A percentile compares a stretch with the other conserved stretches of the same genome.
phyloP scores from a whole-genome alignment of 2,113 vertebrate genomes.

The Miniopterus natalensis region DNA sequence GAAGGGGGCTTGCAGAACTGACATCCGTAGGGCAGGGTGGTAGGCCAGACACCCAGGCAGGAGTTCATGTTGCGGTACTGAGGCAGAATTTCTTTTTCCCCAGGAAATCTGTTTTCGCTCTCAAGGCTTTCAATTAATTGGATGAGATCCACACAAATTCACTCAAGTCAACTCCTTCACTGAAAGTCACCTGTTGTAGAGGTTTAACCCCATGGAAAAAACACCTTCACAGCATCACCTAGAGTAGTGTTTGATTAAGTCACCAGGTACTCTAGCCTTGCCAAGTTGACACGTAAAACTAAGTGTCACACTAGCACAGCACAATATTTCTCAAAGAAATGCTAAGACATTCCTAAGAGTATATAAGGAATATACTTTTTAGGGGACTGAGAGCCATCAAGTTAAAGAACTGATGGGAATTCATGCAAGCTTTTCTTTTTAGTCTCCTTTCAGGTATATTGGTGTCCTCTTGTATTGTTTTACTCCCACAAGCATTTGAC shows the following conservation, averaged over 20 bases:
- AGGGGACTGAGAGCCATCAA: not conserved
- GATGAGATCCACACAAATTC: not conserved
- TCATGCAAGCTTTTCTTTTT: not conserved
- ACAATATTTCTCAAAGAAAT: not conserved
- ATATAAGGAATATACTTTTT: not conserved
- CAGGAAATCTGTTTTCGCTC: not conserved
- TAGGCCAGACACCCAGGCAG: not conserved
- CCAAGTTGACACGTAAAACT: not conserved
- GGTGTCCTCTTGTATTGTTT: not conserved
- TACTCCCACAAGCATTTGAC: not conserved
- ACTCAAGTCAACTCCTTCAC: not conserved
- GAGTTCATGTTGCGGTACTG: not conserved
- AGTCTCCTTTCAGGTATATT: not conserved
- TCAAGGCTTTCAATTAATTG: not conserved
- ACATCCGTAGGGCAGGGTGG: not conserved
- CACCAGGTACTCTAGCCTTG: rapidly evolving
- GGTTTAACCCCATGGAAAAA: not conserved
- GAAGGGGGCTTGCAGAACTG: not conserved
- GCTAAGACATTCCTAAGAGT: not conserved
- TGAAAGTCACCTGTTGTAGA: not conserved
- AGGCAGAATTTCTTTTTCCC: not conserved
- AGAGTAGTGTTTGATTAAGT: not conserved
- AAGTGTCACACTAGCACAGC: not conserved
- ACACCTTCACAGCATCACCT: not conserved
- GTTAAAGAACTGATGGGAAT: not conserved